A percentile compares a stretch with the other conserved stretches of the same genome.
Conservation (phyloP, 1,140 invertebrate genomes). For the Trinorchestia longiramus region DNA sequence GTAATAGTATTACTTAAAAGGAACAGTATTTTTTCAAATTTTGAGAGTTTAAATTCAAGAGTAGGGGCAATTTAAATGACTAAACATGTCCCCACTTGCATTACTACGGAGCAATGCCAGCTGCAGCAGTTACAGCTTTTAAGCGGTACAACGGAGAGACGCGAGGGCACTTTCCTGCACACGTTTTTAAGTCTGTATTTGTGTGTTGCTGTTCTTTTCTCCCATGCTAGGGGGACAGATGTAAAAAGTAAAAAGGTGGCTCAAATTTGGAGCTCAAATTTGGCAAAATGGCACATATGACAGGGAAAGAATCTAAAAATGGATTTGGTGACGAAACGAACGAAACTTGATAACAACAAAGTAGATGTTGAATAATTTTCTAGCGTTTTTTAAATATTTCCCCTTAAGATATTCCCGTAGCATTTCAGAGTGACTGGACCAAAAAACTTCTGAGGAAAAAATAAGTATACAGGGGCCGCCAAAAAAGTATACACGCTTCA, state of each 20-base stretch:
- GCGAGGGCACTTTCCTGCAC: background rate
- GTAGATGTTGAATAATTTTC: background rate
- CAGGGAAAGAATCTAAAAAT: background rate
- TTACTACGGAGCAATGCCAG: background rate
- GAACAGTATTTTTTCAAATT: background rate
- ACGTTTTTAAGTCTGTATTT: background rate
- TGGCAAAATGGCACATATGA: background rate
- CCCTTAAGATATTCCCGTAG: background rate
- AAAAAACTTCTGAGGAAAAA: no score
- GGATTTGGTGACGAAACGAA: background rate
- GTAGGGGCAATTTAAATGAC: background rate
- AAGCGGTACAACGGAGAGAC: background rate
- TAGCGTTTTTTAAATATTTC: background rate
- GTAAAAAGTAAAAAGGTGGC: background rate
- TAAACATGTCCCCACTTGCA: background rate
- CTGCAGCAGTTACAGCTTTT: background rate
- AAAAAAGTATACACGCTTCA: no score
- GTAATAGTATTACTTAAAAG: background rate
- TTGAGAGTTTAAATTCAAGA: background rate
- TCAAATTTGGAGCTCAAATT: background rate
- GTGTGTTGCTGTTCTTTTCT: background rate
- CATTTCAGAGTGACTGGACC: background rate
- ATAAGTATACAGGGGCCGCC: no score
- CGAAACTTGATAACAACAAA: background rate
- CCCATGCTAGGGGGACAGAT: background rate